Evolutionary conservation across 2,797 vertebrate species (phyloP), one percentile per base, ranked within the genome.

Genomic region (Peromyscus eremicus): DNA sequence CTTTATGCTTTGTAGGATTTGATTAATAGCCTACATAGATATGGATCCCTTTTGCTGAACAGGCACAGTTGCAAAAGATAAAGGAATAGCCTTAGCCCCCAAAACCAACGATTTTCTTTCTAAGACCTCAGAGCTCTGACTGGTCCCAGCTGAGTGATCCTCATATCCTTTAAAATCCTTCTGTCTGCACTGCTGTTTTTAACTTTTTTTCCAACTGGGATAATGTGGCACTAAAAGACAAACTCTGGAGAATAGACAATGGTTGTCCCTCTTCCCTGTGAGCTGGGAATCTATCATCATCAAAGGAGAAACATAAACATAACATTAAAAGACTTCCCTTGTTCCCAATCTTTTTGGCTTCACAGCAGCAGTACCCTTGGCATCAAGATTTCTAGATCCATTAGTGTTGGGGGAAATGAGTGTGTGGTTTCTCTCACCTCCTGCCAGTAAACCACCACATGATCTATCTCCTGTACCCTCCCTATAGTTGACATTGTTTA

Each of bases 381-480:
- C 97, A 94, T 94, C 68, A 23, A 57, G 75, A 52, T 73, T 91
- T 91, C 84, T 46, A 81, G 49, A 92, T 92, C 95, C 96, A 97
- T 98, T 98, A 97, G 92, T 40, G 73, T 82, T 0, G 2, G 40
- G 49, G 66, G 49, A 88, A 95, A 96, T 94, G 96, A 96, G 84
- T 14, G 1, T 96, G 97, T 84, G 97, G 97, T 91, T 98, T 97
- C 92, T 95, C 95, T 96, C 96, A 97, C 97, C 95, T 95, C 95
- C 97, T 98, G 96, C 87, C 95, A 79, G 37, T 91, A 97, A 97
- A 97, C 92, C 95, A 92, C 89, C n/a, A 55, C 37, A 29, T 0
- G 2, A 57, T 83, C 86, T 92, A 83, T 89, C 92, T 87, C 75
- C 81, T 17, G 55, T 49, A 95, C 92, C 94, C 86, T 95, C 91